phyloP scores from a whole-genome alignment of 2,888 invertebrate species.

The Eupsilia transversa region DNA sequence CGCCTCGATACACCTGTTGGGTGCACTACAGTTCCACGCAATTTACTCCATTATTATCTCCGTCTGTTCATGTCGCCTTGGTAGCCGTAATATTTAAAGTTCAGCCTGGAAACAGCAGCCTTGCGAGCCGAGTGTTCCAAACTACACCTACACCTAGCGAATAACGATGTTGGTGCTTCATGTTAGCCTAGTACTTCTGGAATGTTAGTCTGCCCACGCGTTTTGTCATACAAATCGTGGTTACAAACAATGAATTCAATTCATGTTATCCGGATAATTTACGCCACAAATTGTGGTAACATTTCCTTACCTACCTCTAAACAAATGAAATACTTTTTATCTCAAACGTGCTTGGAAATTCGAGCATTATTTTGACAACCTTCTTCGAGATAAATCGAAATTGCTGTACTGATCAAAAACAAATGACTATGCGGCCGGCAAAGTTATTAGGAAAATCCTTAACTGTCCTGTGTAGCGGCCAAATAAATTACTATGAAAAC shows the following conservation, averaged over 20 bases:
- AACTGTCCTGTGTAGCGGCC: too few species aligned
- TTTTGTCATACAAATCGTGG: not conserved
- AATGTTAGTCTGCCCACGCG: not conserved
- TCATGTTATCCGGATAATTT: not conserved
- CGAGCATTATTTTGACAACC: too few species aligned
- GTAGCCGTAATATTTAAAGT: conserved; percentile 34
- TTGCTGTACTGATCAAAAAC: too few species aligned
- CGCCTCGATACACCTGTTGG: conserved; percentile 61
- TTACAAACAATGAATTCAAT: not conserved
- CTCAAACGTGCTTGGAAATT: too few species aligned
- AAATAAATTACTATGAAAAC: too few species aligned
- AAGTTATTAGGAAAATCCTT: too few species aligned
- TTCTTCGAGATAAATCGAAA: too few species aligned
- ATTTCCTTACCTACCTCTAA: not conserved
- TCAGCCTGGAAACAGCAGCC: conserved; percentile 15
- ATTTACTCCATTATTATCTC: conserved; percentile 49
- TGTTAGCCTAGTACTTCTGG: conserved; percentile 35
- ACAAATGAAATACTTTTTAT: not conserved
- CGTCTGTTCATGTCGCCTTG: conserved; percentile 42
- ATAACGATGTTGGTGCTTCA: not conserved
- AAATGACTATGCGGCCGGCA: too few species aligned
- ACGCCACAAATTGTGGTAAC: not conserved
- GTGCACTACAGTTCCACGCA: conserved; percentile 43
- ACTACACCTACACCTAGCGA: not conserved
- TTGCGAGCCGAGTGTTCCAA: not conserved